Base-by-base conservation (phyloP, 2,113 vertebrate genomes). In the Podocnemis expansa region DNA sequence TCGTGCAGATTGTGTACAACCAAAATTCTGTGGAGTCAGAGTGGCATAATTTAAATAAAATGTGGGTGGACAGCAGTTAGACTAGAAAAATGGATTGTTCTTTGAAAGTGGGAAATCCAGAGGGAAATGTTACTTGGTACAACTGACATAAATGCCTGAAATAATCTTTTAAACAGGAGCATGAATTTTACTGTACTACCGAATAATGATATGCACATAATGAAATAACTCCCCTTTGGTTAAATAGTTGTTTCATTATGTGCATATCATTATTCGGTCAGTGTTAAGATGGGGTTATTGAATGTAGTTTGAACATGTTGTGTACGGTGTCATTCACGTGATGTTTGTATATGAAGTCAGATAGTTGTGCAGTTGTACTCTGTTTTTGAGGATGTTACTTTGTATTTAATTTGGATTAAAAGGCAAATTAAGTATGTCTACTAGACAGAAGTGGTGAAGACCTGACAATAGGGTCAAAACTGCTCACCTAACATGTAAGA, bases 321-420 rank as follows among this genome's bases (percentile, higher is more conserved):
- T 16, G 34, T 19, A n/a, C 22, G 63, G n/a, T 70, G 63, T 38
- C 63, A 10, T 22, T 38, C n/a, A 70, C 38, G 9, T 38, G n/a
- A 70, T 22, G n/a, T 38, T 70, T 70, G 9, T 70, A 5, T 60
- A 60, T 16, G 34, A 60, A 31, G 29, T 7, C 31, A 67, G 60
- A 67, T 92, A 31, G 2, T 88, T 82, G 24, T 84, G 90, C 82
- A 9, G 45, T 10, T 81, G 41, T 76, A 67, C 27, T 67, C 0
- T 80, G 0, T 16, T 25, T 24, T 60, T 67, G 88, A 47, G 93
- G 88, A 43, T 92, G 56, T 89, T 76, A 34, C 87, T 70, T 84
- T 91, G 89, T 38, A 60, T 88, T 31, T 84, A 41, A n/a, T 52
- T 52, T 6, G 54, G 80, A 43, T 76, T 91, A 55, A 75, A 78